Conservation (phyloP, 2,797 vertebrate genomes). For the Hemitrygon akajei region DNA sequence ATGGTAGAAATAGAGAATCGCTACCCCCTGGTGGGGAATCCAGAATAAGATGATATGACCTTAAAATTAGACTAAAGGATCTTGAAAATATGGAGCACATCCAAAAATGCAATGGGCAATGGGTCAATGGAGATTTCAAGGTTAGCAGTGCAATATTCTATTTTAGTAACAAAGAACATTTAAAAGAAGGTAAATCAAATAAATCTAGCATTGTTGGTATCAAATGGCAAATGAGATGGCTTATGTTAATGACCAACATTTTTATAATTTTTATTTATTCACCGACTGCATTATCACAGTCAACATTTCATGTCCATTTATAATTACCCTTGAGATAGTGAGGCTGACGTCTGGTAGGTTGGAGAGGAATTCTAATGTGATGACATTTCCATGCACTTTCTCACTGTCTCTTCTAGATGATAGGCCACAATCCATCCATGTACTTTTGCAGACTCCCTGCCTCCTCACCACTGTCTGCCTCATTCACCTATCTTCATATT, state of each 20-base stretch:
- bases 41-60: background rate
- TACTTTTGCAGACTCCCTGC: too few species aligned
- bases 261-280: too few species aligned
- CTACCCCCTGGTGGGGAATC: background rate
- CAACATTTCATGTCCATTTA: too few species aligned
- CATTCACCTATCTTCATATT: too few species aligned
- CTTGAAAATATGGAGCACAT: background rate
- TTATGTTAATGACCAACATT: background rate
- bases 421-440: too few species aligned
- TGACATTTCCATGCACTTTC: too few species aligned
- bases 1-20: background rate
- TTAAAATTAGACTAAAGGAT: background rate
- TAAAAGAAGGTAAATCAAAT: background rate
- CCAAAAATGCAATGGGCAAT: background rate
- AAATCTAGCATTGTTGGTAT: background rate
- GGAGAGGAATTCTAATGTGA: too few species aligned
- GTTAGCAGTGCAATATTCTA: background rate
- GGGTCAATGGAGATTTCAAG: background rate
- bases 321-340: too few species aligned
- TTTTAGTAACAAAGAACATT: background rate
- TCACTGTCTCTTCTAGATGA: too few species aligned
- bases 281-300: too few species aligned
- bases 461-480: too few species aligned
- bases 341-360: too few species aligned
- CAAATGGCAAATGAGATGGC: background rate